Evolutionary conservation across 2,113 vertebrate genomes (phyloP), one percentile per base, ranked within the genome.

Genomic region (Bettongia penicillata): DNA sequence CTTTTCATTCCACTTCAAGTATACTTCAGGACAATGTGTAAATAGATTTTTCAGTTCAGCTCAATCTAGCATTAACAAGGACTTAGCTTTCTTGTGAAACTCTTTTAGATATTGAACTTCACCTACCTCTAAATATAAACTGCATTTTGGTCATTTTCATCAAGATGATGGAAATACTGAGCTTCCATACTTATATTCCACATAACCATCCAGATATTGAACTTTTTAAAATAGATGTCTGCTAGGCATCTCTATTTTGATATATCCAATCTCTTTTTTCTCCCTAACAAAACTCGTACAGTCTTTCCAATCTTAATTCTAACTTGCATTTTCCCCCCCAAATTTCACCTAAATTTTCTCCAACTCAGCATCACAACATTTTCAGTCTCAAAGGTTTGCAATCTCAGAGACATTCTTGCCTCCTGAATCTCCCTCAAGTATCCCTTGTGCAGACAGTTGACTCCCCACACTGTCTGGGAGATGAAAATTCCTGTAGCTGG

Each of bases 51-150:
- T 77, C 16, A 19, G 37, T 77, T 77, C 61, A n/a, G n/a, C 0
- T 19, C 5, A n/a, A n/a, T 4, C 12, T n/a, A 77, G n/a, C n/a
- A 19, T n/a, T 77, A n/a, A 19, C 61, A 77, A 19, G 2, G 37
- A n/a, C 12, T 6, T 77, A n/a, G 19, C 14, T 77, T 77, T 2
- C 14, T 77, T 77, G 5, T 77, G 61, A n/a, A 16, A 16, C 12
- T n/a, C n/a, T 19, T 68, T n/a, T 19, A 77, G 14, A 16, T 77
- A 19, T n/a, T 77, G 14, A 77, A 16, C 37, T 77, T 77, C n/a
- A n/a, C 3, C 61, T 77, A 94, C 68, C 22, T 48, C 8, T 95
- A 90, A 95, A 51, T 93, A 94, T 28, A 91, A 95, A 91, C 95
- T 31, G 2, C 0, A 8, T 92, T 93, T 93, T 26, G 95, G 43